These are phyloP conservation scores for Distichodus sexfasciatus DNA, from an alignment of 2,797 vertebrate genomes.

Conservation along the genomic window DNA sequence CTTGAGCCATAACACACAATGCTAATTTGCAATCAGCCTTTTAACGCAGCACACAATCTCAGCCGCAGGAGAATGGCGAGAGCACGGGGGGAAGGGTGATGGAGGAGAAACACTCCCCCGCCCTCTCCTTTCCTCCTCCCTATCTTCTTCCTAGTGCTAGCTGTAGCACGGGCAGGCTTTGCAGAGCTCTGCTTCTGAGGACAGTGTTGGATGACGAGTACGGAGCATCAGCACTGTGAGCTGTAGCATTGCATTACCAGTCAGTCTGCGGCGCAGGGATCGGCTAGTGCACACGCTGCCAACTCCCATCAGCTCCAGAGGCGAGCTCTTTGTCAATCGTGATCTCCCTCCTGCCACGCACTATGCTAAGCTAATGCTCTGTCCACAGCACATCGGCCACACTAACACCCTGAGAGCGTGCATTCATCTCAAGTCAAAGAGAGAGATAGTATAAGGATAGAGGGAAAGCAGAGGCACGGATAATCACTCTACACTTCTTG, in stretches of 20 bases:
- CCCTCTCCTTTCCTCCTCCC: constrained; percentile 49
- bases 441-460: constrained; percentile 15
- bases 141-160: constrained; percentile 47
- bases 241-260: constrained; percentile 55
- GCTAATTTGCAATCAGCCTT: constrained; percentile 66
- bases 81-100: constrained; percentile 53
- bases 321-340: constrained; percentile 48
- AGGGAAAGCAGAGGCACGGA: constrained; percentile 36
- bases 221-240: constrained; percentile 44
- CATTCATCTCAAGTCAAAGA: constrained; percentile 28
- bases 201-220: constrained; percentile 24
- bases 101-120: constrained; percentile 44
- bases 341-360: constrained; percentile 34
- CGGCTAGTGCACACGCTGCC: constrained; percentile 50
- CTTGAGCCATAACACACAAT: constrained; percentile 53
- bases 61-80: constrained; percentile 11
- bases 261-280: constrained; percentile 46
- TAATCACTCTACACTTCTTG: constrained; percentile 17
- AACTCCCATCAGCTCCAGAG: constrained; percentile 52
- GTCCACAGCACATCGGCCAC: neutral
- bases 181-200: constrained; percentile 3
- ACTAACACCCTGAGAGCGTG: constrained; percentile 30
- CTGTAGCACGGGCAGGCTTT: constrained; percentile 35
- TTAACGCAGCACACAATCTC: constrained; percentile 55
- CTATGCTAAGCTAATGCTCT: constrained; percentile 31